Percentiles rank a stretch among this genome's conserved stretches.
These are phyloP conservation scores for Cantharis rufa DNA, from an alignment of 2,888 invertebrate species.

Conservation along the genomic window DNA sequence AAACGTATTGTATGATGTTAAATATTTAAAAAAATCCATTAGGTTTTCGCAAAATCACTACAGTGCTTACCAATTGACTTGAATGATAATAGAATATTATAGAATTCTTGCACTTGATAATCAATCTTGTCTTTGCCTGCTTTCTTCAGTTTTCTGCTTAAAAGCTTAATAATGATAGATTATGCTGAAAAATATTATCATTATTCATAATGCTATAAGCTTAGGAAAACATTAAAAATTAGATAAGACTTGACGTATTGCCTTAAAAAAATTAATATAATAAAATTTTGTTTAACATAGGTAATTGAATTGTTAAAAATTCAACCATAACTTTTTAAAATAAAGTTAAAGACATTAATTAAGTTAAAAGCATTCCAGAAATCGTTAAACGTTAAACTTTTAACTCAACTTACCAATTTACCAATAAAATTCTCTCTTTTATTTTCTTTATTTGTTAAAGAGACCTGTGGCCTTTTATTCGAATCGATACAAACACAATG, in stretches of 20 bases:
- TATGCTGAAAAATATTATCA: background rate
- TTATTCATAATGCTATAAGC: background rate
- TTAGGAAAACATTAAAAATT: background rate
- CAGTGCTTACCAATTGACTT: background rate
- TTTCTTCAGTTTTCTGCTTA: background rate
- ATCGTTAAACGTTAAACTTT: background rate
- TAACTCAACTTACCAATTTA: background rate
- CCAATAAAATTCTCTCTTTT: background rate
- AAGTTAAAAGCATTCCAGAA: background rate
- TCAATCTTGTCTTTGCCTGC: background rate
- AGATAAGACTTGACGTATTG: background rate
- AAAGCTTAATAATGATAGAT: slow-evolving; percentile 2
- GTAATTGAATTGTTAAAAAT: background rate
- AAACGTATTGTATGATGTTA: background rate
- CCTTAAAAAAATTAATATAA: background rate
- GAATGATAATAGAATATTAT: background rate
- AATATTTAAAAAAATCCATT: background rate
- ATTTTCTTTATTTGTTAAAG: background rate
- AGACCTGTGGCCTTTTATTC: background rate
- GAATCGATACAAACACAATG: background rate
- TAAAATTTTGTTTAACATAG: background rate
- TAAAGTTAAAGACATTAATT: too few species aligned
- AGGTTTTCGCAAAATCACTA: background rate
- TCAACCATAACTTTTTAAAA: background rate
- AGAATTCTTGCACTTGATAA: background rate